Conservation (phyloP, 1,140 invertebrate species). For the Anastrepha obliqua region DNA sequence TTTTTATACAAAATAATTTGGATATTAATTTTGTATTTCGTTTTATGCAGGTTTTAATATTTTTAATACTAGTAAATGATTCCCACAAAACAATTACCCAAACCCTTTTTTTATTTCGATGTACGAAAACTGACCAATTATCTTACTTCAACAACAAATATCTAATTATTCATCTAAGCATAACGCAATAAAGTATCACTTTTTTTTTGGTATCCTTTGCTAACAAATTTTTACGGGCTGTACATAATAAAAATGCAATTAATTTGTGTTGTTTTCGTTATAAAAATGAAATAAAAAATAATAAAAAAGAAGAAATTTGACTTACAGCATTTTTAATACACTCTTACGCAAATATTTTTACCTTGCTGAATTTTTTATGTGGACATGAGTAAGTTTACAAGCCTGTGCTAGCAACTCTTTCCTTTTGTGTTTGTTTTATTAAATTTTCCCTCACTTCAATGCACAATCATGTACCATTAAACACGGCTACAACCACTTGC, state of each 20-base stretch:
- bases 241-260: constrained; percentile 36
- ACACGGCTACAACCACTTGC: not conserved
- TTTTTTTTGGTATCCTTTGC: not conserved
- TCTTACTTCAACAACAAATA: not conserved
- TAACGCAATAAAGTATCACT: not conserved
- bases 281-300: too few species aligned
- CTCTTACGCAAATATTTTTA: not conserved
- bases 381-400: not conserved
- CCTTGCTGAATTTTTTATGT: not conserved
- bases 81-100: too few species aligned
- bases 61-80: too few species aligned
- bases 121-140: not conserved
- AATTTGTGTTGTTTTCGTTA: not conserved
- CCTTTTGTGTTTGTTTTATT: not conserved
- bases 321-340: not conserved
- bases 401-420: not conserved
- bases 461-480: not conserved
- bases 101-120: too few species aligned
- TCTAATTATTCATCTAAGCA: not conserved
- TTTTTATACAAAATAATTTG: too few species aligned
- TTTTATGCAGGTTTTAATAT: too few species aligned
- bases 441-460: not conserved
- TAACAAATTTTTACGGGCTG: constrained; percentile 14
- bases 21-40: too few species aligned
- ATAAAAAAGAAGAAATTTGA: not conserved